These are phyloP conservation scores for Procapra przewalskii DNA, from an alignment of 2,113 vertebrate species.

Conservation along the genomic window DNA sequence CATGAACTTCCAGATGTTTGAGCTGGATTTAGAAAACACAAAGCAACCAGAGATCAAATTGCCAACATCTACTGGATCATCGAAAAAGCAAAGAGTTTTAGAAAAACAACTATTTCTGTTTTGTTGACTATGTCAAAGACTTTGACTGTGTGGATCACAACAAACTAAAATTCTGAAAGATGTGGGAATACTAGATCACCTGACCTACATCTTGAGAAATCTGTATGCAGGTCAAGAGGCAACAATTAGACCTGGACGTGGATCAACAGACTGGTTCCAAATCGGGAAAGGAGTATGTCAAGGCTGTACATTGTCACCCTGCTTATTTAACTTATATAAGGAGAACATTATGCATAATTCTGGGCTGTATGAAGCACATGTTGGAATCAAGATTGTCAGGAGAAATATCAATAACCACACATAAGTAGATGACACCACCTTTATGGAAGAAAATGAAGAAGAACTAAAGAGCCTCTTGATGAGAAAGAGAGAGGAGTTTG, in stretches of 20 bases:
- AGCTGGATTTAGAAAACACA: not conserved
- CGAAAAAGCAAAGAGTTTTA: not conserved
- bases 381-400: not conserved
- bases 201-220: not conserved
- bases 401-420: not conserved
- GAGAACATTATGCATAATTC: not conserved
- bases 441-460: not conserved
- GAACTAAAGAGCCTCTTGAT: not conserved
- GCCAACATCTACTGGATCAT: not conserved
- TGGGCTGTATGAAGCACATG: not conserved
- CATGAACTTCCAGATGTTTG: not conserved
- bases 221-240: not conserved
- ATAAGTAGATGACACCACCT: not conserved
- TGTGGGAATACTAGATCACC: not conserved
- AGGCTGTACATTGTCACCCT: not conserved
- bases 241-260: not conserved
- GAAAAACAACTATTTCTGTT: not conserved
- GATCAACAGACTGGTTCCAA: not conserved
- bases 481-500: not conserved
- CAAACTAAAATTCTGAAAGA: not conserved
- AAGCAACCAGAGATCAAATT: not conserved
- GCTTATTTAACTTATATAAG: not conserved
- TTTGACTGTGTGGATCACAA: not conserved
- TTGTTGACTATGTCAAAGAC: not conserved
- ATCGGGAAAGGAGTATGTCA: accelerated